These are phyloP conservation scores for Typhlichthys subterraneus DNA, from an alignment of 2,797 vertebrate species.

Conservation along the genomic window DNA sequence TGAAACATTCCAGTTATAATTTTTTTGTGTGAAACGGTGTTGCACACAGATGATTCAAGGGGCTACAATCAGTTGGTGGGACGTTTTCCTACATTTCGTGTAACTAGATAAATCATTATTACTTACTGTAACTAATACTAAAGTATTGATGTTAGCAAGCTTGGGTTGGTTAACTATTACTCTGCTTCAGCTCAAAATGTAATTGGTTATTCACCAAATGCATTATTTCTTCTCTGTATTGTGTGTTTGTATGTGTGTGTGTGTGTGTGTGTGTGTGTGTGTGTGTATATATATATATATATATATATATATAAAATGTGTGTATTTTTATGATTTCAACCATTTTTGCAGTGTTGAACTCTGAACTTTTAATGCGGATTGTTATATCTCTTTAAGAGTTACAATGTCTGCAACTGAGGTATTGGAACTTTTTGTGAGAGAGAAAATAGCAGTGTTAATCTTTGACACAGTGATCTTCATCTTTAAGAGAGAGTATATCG, in stretches of 20 bases:
- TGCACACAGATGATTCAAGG: slow-evolving; percentile 65
- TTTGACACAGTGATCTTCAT: slow-evolving; percentile 48
- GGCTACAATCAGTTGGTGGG: slow-evolving; percentile 60
- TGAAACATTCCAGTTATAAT: slow-evolving; percentile 74
- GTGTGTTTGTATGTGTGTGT: too few species aligned
- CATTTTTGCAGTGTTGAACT: slow-evolving; percentile 76
- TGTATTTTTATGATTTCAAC: slow-evolving; percentile 76
- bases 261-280: too few species aligned
- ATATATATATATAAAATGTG: slow-evolving; percentile 35
- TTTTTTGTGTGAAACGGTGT: slow-evolving; percentile 52
- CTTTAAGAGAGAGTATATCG: slow-evolving; percentile 37
- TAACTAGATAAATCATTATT: slow-evolving; percentile 59
- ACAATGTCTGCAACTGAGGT: slow-evolving; percentile 51
- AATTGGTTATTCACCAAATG: slow-evolving; percentile 67
- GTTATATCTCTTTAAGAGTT: slow-evolving; percentile 65
- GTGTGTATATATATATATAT: too few species aligned
- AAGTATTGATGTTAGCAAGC: slow-evolving; percentile 48
- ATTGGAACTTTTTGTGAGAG: slow-evolving; percentile 38
- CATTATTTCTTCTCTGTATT: slow-evolving; percentile 65
- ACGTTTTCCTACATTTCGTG: slow-evolving; percentile 58
- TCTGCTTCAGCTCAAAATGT: slow-evolving; percentile 62
- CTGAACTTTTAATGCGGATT: slow-evolving; percentile 68
- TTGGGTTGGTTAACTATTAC: slow-evolving; percentile 53
- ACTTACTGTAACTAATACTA: slow-evolving; percentile 53
- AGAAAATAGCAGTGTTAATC: slow-evolving; percentile 54